Base-by-base conservation (phyloP, 1,140 invertebrate species). In the Radopholus similis region DNA sequence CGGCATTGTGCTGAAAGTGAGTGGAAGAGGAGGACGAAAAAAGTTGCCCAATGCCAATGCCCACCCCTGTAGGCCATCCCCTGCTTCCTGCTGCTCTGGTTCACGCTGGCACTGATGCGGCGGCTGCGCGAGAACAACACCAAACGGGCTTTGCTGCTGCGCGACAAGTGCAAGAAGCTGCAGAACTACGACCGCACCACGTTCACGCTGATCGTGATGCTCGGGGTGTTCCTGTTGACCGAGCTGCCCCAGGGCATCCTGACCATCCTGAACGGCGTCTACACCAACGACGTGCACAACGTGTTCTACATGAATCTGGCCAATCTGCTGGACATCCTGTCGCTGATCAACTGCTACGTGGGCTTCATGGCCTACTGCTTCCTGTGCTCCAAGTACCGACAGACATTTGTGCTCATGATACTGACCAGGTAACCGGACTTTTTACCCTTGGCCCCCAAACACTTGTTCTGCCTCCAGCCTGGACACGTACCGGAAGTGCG, bases 341-440 rank as follows among this genome's bases (percentile, higher is more conserved):
- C 76, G 32, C 49, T 77, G 11, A 81, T 77, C 9, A 77, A 77
- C 53, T 77, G 76, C 42, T 77, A 77, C 64, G 76, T 81, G 32
- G 76, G 73, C 26, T 77, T 78, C 40, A 64, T 76, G 18, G 67
- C 77, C 23, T 76, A 78, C 35, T 66, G 62, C 35, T 79, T 76
- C 42, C 38, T 79, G 4, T 77, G 76, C 55, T 68, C 72, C 18
- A 79, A 76, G 42, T 77, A 77, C 40, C 47, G 77, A 11, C 71
- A 77, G 56, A 76, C 74, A 13, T 76, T 76, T 40, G 57, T 72
- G 34, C 60, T 76, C 53, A 74, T 76, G 71, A 71, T 76, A n/a
- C 30, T 75, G 15, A 75, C 71, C 0, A 80, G 35, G 68, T 58
- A 51, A 51, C 9, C 15, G 11, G 11, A 42, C 18, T 42, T 13